phyloP scores from a whole-genome alignment of 2,888 invertebrate species.

The Mythimna vitellina region DNA sequence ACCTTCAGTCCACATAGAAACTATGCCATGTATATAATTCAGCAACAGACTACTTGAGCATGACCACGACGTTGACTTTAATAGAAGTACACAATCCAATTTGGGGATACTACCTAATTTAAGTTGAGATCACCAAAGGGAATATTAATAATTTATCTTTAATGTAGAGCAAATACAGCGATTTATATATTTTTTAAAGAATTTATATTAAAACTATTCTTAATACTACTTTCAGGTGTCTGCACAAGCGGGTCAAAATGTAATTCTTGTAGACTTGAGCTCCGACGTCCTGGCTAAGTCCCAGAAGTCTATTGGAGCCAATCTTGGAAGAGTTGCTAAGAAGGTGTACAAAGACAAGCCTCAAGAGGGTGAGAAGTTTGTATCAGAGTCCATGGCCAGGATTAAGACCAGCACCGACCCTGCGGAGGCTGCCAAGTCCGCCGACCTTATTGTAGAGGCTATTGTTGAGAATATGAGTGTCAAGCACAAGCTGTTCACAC shows the following conservation, averaged over 20 bases:
- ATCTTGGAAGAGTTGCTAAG: slow-evolving; percentile 94
- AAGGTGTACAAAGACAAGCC: slow-evolving; percentile 94
- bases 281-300: slow-evolving; percentile 94
- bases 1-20: too few relatives aligned
- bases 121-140: too few relatives aligned
- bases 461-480: slow-evolving; percentile 95
- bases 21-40: too few relatives aligned
- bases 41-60: too few relatives aligned
- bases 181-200: too few relatives aligned
- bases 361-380: slow-evolving; percentile 92
- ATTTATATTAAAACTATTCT: too few relatives aligned
- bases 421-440: slow-evolving; percentile 91
- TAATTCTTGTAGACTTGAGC: slow-evolving; percentile 95
- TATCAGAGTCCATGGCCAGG: slow-evolving; percentile 90
- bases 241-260: slow-evolving; percentile 95
- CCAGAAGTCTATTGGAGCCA: slow-evolving; percentile 92
- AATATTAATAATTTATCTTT: too few relatives aligned
- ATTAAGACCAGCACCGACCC: slow-evolving; percentile 91
- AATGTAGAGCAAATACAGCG: too few relatives aligned
- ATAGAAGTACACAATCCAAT: too few relatives aligned
- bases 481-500: slow-evolving; percentile 94
- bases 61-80: too few relatives aligned
- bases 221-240: slow-evolving; percentile 91
- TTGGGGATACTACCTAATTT: too few relatives aligned
- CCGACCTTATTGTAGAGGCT: slow-evolving; percentile 96